A percentile compares a stretch with the other conserved stretches of the same genome.
Conservation (phyloP, 2,113 vertebrate genomes). For the Oplegnathus fasciatus region DNA sequence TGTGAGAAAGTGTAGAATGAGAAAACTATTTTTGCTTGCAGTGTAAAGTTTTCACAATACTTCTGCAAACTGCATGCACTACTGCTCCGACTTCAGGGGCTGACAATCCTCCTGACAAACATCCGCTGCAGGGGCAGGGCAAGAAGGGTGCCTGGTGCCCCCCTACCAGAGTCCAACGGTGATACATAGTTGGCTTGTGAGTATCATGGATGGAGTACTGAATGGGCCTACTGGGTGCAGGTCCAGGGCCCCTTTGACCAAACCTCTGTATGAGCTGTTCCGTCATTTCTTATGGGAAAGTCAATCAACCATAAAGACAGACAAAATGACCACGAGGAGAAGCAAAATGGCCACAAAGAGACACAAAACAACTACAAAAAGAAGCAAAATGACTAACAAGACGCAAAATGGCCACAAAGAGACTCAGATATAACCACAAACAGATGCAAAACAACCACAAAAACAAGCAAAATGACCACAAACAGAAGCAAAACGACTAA, state of each 20-base stretch:
- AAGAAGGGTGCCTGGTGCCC: background rate
- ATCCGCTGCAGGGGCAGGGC: background rate
- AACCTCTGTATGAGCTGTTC: background rate
- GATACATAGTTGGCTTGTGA: background rate
- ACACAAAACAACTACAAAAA: no score
- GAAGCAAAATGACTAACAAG: background rate
- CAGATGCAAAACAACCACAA: no score
- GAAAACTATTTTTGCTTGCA: background rate
- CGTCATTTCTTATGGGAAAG: background rate
- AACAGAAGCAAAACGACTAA: background rate
- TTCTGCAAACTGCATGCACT: constrained; percentile 44
- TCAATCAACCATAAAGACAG: background rate
- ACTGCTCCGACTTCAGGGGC: background rate
- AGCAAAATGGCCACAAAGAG: background rate
- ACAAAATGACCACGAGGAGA: background rate
- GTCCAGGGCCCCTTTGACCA: background rate
- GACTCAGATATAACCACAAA: no score
- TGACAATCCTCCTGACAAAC: background rate
- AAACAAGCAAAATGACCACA: no score
- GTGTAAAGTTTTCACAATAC: background rate
- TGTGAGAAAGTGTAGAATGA: background rate
- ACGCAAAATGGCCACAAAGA: no score
- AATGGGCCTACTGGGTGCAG: background rate
- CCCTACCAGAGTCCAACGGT: background rate
- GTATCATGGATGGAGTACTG: background rate